Evolutionary conservation across 2,888 invertebrate species (phyloP).

Genomic region (Lasioglossum pauxillum): DNA sequence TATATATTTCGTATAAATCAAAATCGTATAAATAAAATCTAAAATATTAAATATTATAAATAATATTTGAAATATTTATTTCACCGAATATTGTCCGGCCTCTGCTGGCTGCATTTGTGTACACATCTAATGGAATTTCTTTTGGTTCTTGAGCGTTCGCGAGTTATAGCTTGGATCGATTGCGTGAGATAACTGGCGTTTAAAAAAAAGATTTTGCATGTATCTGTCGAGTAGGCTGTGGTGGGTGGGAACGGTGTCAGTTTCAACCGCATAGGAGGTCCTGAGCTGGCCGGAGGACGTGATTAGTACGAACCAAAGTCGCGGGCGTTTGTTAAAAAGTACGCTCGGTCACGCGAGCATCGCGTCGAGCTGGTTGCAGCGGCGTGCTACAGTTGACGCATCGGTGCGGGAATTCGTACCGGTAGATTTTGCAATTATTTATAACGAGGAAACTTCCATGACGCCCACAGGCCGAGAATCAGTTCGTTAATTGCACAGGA

Average conservation of each 20-base stretch:
- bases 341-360: conserved; percentile 74
- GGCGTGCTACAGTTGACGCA: conserved; percentile 35
- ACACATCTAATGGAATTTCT: background rate
- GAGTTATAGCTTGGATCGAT: background rate
- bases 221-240: background rate
- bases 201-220: background rate
- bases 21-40: too few species aligned
- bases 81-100: background rate
- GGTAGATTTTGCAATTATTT: conserved; percentile 77
- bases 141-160: background rate
- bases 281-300: conserved; percentile 11
- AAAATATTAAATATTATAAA: too few species aligned
- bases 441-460: conserved; percentile 79
- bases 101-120: background rate
- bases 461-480: conserved; percentile 57
- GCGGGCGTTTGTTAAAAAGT: conserved; percentile 71
- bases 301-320: conserved; percentile 55
- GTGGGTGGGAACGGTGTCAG: conserved; percentile 7
- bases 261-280: background rate
- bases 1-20: too few species aligned
- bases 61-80: background rate
- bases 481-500: conserved; percentile 73
- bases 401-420: conserved; percentile 18
- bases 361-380: conserved; percentile 6
- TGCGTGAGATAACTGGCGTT: background rate